phyloP scores from a whole-genome alignment of 2,797 vertebrate genomes.

The Eupleurogrammus muticus region DNA sequence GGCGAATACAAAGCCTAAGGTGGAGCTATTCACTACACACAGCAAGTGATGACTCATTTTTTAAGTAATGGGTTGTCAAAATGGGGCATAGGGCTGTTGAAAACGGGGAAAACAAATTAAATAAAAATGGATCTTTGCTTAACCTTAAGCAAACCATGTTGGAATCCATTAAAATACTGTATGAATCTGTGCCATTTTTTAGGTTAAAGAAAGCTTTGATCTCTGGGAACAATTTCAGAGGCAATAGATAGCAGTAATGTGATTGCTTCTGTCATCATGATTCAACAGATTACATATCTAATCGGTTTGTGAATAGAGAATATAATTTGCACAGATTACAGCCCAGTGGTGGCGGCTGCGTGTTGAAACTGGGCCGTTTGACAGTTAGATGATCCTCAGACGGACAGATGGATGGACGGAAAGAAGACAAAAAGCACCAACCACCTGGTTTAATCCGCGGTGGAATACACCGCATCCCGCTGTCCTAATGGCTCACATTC shows the following conservation, averaged over 20 bases:
- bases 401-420: conserved; percentile 45
- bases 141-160: conserved; percentile 65
- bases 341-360: conserved; percentile 43
- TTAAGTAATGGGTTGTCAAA: conserved; percentile 67
- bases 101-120: conserved; percentile 66
- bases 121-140: conserved; percentile 70
- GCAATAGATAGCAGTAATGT: conserved; percentile 74
- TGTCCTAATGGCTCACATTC: conserved; percentile 35
- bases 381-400: conserved; percentile 54
- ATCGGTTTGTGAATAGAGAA: conserved; percentile 69
- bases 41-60: conserved; percentile 65
- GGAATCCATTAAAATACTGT: conserved; percentile 62
- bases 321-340: conserved; percentile 79
- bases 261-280: conserved; percentile 80
- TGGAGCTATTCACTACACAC: conserved; percentile 53
- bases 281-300: conserved; percentile 81
- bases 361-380: conserved; percentile 60
- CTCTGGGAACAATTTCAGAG: conserved; percentile 65
- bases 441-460: conserved; percentile 63
- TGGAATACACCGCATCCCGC: conserved; percentile 48
- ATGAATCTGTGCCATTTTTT: conserved; percentile 53
- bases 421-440: conserved; percentile 55
- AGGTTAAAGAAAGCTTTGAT: conserved; percentile 70
- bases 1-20: conserved; percentile 50
- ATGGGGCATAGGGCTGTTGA: conserved; percentile 41